Percentiles rank a stretch among this genome's conserved stretches.
Evolutionary conservation across 1,140 invertebrate species (phyloP).

Genomic region (Oedothorax gibbosus): DNA sequence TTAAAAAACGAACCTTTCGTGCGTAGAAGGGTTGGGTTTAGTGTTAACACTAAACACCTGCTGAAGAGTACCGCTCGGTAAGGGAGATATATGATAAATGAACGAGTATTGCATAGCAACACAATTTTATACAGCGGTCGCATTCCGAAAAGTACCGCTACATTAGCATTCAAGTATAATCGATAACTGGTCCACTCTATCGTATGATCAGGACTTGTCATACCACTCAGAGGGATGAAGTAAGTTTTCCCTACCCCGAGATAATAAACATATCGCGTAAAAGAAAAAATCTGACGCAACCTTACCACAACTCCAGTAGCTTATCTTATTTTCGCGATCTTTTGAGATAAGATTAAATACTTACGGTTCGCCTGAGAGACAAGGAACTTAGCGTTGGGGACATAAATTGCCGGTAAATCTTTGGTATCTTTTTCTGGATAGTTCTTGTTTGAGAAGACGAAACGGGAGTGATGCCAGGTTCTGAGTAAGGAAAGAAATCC

Average conservation of each 20-base stretch:
- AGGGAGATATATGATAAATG: slow-evolving; percentile 4
- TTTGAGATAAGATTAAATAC: slow-evolving; percentile 13
- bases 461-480: neutral
- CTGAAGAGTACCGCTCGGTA: neutral
- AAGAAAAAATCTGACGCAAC: slow-evolving; percentile 11
- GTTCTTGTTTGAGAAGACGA: neutral
- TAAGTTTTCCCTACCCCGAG: slow-evolving; percentile 9
- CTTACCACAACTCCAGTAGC: no score
- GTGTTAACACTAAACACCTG: slow-evolving; percentile 3
- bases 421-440: neutral
- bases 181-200: slow-evolving; percentile 38
- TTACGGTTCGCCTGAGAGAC: slow-evolving; percentile 15
- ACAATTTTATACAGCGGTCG: slow-evolving; percentile 27
- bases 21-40: neutral
- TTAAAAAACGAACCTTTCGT: no score
- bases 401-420: slow-evolving; percentile 11
- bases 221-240: slow-evolving; percentile 34
- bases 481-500: slow-evolving; percentile 6
- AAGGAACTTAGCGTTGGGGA: neutral
- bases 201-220: slow-evolving; percentile 38
- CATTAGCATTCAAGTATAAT: slow-evolving; percentile 40
- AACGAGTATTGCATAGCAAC: slow-evolving; percentile 16
- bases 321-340: slow-evolving; percentile 4
- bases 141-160: slow-evolving; percentile 19
- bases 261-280: slow-evolving; percentile 36